Base-by-base conservation (phyloP, 1,140 invertebrate species). In the Micrasema minimum region DNA sequence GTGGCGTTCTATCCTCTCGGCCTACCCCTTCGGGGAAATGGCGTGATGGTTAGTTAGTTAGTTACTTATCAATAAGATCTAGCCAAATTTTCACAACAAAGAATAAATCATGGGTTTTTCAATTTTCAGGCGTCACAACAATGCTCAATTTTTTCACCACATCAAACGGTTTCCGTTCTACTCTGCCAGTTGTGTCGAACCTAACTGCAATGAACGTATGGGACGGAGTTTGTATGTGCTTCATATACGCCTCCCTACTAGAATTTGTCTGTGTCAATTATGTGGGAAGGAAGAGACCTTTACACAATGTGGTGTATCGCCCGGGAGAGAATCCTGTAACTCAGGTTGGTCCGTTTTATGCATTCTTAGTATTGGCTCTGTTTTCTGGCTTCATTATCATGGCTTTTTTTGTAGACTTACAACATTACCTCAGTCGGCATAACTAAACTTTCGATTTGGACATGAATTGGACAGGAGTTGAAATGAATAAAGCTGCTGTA, bases 131-230 rank as follows among this genome's bases (percentile, higher is more conserved):
- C 82, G 95, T 97, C 79, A 96, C 95, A 76, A 97, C 95, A 82
- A 97, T 97, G 95, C 90, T 97, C 89, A 96, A 96, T 87, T 96
- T 96, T 89, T 96, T 96, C 91, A 97, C 95, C 75, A 97, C 95
- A 78, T 95, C 93, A 66, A 95, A 93, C 79, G 92, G 92, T 78
- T 95, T 94, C 82, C 90, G 93, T 77, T 92, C 91, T 75, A 96
- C 94, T 48, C 86, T 96, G 78, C 95, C 95, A 2, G 95, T 96
- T 53, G 95, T 96, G 53, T 96, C 94, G 11, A 96, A 96, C 82
- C 81, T 97, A 76, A 96, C 93, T 59, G 95, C 95, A 10, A 96
- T 97, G 94, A 97, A 97, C 83, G 92, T 96, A 10, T 96, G 95
- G 95, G 95, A 96, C 79, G 94, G 94, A 62, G 95, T 96, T 16